Conservation (phyloP, 2,888 invertebrate species). For the Meganola albula region DNA sequence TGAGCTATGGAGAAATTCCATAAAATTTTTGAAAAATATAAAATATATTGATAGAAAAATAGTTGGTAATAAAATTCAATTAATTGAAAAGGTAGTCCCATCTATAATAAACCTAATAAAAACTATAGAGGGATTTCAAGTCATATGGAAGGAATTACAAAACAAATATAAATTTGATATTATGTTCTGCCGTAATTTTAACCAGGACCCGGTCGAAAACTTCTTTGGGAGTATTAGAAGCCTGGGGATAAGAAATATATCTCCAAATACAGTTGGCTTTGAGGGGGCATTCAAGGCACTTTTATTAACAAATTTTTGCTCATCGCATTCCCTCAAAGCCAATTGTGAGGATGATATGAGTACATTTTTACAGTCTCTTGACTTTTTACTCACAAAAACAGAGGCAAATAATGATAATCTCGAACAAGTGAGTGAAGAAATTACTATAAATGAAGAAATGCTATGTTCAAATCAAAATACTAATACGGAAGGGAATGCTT, state of each 20-base stretch:
- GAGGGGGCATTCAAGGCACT: slow-evolving; percentile 27
- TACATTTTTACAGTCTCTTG: background rate
- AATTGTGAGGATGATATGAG: slow-evolving; percentile 22
- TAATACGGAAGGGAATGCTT: background rate
- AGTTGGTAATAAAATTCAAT: background rate
- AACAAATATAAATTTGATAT: background rate
- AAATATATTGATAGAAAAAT: background rate
- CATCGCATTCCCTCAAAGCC: slow-evolving; percentile 10
- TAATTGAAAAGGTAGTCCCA: background rate
- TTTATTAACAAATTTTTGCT: slow-evolving; percentile 22
- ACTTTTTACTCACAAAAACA: background rate
- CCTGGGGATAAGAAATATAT: slow-evolving; percentile 20
- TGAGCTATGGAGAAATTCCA: slow-evolving; percentile 1
- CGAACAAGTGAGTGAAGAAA: background rate
- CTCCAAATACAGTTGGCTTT: slow-evolving; percentile 21
- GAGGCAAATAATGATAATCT: background rate
- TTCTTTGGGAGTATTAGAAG: slow-evolving; percentile 32
- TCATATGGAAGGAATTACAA: background rate
- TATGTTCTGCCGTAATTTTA: slow-evolving; percentile 12
- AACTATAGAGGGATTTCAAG: background rate
- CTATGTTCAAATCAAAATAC: background rate
- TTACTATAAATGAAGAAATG: background rate
- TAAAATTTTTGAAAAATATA: background rate
- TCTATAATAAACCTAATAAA: background rate
- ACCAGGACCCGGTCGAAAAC: slow-evolving; percentile 29